Evolutionary conservation across 2,797 vertebrate genomes (phyloP).

Genomic region (Pipistrellus pipistrellus): DNA sequence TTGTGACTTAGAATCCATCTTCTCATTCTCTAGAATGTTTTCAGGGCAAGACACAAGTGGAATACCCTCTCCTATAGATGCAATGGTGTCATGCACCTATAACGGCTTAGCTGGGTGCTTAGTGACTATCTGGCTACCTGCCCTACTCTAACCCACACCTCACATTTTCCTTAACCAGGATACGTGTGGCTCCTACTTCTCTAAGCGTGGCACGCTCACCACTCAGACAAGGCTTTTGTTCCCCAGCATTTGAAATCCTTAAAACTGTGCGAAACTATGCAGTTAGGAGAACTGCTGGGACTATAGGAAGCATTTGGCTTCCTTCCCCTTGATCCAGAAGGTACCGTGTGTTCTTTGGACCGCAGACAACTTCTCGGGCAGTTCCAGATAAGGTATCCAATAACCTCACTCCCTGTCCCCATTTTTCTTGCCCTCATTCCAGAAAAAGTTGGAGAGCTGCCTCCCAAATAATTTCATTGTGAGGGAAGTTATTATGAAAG

Average conservation of each 20-base stretch:
- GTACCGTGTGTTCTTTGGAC: conserved; percentile 90
- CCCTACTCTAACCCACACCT: not conserved
- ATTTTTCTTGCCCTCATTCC: conserved; percentile 87
- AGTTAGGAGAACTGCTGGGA: conserved; percentile 82
- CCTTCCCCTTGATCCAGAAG: conserved; percentile 85
- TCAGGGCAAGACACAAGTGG: not conserved
- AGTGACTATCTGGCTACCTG: not conserved
- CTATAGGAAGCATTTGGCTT: conserved; percentile 84
- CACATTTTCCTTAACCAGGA: not conserved
- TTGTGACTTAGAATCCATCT: not conserved
- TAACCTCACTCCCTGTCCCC: conserved; percentile 87
- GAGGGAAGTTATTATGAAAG: conserved; percentile 89
- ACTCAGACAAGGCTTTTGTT: conserved; percentile 54
- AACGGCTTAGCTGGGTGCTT: no score
- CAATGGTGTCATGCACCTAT: accelerated
- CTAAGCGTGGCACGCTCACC: not conserved
- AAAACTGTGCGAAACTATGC: conserved; percentile 72
- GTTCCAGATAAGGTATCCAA: conserved; percentile 90
- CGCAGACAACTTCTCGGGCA: conserved; percentile 83
- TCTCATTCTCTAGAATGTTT: not conserved
- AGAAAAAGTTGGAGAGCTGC: conserved; percentile 87
- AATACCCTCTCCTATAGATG: no score
- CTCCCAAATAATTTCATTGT: conserved; percentile 90
- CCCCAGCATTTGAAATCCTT: conserved; percentile 71
- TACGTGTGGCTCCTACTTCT: not conserved